Evolutionary conservation across 2,113 vertebrate genomes (phyloP), one percentile per base, ranked within the genome.

Genomic region (Parus major): DNA sequence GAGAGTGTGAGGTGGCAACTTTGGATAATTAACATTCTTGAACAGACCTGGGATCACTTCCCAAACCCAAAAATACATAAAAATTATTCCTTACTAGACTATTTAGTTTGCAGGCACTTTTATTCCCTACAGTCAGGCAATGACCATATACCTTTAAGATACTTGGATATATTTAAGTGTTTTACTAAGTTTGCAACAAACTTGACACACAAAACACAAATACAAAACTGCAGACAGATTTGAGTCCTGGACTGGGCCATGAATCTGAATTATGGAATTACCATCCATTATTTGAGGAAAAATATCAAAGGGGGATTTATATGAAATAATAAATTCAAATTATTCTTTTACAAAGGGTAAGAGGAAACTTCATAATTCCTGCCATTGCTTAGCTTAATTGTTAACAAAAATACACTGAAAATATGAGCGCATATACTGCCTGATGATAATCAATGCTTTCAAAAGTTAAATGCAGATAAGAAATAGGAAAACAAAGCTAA

Each of bases 1-100:
- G 47, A 96, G 94, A 46, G 44, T 83, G 57, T 82, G 70, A 97
- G 68, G 86, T 36, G 25, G 90, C 75, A 95, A 52, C 57, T 93
- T 68, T 39, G 22, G 56, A 69, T 88, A 56, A 79, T 22, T 86
- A 31, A 77, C 92, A 95, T 91, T 96, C 95, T 91, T 95, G 46
- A 63, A 65, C 14, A 77, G 76, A 90, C 70, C 3, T 57, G 42
- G 27, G 84, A 93, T 69, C 33, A 49, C 39, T 76, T 85, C 17
- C 20, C 68, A 80, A 70, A 47, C 35, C 78, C 56, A 66, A 80
- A 66, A 79, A 77, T 11, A 39, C 10, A 24, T 41, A 29, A 56
- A 77, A 73, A 46, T 14, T 0, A 53, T 53, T 85, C 44, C 31
- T 55, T 47, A 35, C 61, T 60, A 29, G 16, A 64, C 52, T 92